Conservation (phyloP, 2,888 invertebrate genomes). For the Lamellibrachia columna region DNA sequence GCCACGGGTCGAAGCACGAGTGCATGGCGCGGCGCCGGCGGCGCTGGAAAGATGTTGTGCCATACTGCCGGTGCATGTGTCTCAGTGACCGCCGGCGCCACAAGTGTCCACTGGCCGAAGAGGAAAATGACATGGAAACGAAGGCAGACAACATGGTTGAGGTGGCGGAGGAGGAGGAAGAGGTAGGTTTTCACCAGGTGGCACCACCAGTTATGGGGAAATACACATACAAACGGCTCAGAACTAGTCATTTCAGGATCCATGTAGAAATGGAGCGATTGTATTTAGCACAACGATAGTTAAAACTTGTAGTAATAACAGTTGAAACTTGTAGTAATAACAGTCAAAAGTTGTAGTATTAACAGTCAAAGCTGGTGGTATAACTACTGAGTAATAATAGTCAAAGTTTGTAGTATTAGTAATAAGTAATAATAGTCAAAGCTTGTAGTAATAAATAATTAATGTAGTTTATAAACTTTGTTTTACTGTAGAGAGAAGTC, state of each 20-base stretch:
- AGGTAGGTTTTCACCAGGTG: background rate
- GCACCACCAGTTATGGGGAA: background rate
- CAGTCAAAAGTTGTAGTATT: no score
- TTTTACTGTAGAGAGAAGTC: no score
- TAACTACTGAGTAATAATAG: no score
- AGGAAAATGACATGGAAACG: background rate
- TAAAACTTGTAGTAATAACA: no score
- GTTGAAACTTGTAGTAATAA: no score
- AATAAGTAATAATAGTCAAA: no score
- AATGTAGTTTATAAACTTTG: no score
- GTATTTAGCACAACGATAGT: no score
- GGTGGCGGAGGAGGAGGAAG: background rate
- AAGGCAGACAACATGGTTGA: background rate
- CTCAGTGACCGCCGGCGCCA: background rate
- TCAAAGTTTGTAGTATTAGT: no score
- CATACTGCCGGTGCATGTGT: conserved; percentile 6
- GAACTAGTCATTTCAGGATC: background rate
- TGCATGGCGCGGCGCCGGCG: conserved; percentile 16
- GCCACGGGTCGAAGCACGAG: background rate
- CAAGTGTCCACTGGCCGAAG: background rate
- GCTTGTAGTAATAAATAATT: no score
- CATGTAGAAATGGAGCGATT: background rate
- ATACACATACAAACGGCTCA: background rate
- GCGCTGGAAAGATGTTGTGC: background rate
- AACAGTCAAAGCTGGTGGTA: no score